phyloP scores from a whole-genome alignment of 2,888 invertebrate species.

The Catocala nupta region DNA sequence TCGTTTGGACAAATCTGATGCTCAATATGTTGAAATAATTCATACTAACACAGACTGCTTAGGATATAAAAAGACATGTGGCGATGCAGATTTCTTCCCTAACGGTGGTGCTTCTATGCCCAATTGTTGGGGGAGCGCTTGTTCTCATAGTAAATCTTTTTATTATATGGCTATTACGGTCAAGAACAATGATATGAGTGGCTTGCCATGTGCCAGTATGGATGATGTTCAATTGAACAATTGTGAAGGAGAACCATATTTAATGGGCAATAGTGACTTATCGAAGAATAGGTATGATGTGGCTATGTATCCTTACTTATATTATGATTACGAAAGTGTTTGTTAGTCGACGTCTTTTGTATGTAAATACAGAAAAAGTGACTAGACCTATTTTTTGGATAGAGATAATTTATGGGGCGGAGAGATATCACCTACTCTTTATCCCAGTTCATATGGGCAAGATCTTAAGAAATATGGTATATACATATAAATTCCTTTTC shows the following conservation, averaged over 20 bases:
- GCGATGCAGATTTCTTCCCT: slow-evolving; percentile 28
- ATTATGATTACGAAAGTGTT: too few relatives aligned
- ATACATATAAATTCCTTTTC: too few relatives aligned
- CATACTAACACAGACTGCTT: slow-evolving; percentile 24
- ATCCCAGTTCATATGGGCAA: too few relatives aligned
- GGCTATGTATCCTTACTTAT: too few relatives aligned
- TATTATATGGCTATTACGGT: slow-evolving; percentile 14
- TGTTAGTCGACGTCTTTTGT: too few relatives aligned
- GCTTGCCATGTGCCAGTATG: neutral
- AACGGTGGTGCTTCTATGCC: slow-evolving; percentile 26
- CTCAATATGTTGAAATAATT: slow-evolving; percentile 29
- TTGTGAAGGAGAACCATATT: slow-evolving; percentile 9
- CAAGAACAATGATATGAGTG: slow-evolving; percentile 6
- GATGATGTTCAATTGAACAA: neutral
- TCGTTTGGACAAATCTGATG: slow-evolving; percentile 13
- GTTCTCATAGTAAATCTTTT: slow-evolving; percentile 11
- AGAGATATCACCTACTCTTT: too few relatives aligned
- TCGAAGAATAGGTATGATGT: slow-evolving; percentile 16
- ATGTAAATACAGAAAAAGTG: too few relatives aligned
- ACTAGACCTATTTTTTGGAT: too few relatives aligned
- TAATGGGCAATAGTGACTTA: slow-evolving; percentile 23
- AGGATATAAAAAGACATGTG: slow-evolving; percentile 13
- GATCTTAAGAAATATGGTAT: too few relatives aligned
- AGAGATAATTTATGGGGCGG: too few relatives aligned
- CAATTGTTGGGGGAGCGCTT: neutral